Conservation (phyloP, 2,797 vertebrate genomes). For the Sardinella longiceps region DNA sequence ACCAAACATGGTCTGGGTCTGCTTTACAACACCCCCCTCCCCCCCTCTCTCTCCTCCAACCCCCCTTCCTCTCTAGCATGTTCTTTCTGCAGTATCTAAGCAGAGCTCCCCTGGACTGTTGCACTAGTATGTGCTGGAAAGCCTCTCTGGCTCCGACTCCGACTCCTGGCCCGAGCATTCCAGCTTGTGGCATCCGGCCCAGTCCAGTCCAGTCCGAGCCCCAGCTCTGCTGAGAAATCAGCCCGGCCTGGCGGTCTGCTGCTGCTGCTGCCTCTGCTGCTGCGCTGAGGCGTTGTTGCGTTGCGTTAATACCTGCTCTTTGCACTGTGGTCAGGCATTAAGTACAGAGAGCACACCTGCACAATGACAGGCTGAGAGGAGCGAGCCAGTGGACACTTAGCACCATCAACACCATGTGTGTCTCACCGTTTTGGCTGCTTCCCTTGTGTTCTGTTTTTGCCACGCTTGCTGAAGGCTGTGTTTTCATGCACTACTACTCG, state of each 20-base stretch:
- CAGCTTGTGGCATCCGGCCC: not conserved
- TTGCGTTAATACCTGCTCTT: not conserved
- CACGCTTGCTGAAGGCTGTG: not conserved
- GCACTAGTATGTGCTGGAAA: not conserved
- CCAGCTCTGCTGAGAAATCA: not conserved
- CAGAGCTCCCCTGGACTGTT: not conserved
- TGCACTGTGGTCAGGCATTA: not conserved
- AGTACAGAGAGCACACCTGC: not conserved
- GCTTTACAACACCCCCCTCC: not conserved
- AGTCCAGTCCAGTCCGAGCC: not conserved
- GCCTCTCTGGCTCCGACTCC: not conserved
- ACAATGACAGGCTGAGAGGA: conserved; percentile 2
- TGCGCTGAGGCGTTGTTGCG: not conserved
- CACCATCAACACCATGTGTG: not conserved
- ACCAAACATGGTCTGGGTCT: not conserved
- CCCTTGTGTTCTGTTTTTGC: not conserved
- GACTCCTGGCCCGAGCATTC: not conserved
- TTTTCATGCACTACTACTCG: not conserved
- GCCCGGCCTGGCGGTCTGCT: not conserved
- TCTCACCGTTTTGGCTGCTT: not conserved
- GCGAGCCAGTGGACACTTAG: not conserved
- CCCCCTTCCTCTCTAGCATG: not conserved
- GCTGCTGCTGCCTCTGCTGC: too few relatives aligned
- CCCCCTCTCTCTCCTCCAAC: not conserved
- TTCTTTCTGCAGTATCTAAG: not conserved